Percentiles rank a stretch among this genome's conserved stretches.
Conservation (phyloP, 2,797 vertebrate species). For the Graptemys geographica region DNA sequence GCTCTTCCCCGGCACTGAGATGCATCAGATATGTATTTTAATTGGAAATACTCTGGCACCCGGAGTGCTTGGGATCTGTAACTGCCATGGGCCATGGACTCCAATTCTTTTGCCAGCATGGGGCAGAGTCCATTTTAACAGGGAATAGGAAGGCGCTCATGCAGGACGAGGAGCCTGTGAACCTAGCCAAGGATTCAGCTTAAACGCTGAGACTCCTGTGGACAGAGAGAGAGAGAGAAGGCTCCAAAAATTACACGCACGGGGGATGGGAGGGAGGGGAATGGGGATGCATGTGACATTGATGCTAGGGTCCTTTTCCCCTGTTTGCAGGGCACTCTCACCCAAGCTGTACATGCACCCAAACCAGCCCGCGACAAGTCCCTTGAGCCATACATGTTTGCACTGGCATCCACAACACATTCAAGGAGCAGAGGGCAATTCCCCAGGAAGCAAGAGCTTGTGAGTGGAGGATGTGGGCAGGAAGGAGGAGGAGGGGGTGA, state of each 20-base stretch:
- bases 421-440: neutral
- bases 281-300: neutral
- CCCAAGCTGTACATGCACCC: neutral
- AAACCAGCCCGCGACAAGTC: neutral
- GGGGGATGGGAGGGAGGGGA: rapidly evolving
- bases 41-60: neutral
- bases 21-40: neutral
- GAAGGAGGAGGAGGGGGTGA: neutral
- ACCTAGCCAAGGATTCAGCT: neutral
- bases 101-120: neutral
- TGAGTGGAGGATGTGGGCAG: too few relatives aligned
- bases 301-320: neutral
- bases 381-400: neutral
- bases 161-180: neutral
- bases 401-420: neutral
- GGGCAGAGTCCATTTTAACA: neutral
- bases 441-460: neutral
- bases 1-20: neutral
- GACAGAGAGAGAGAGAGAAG: neutral
- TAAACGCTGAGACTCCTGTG: rapidly evolving
- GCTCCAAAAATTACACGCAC: rapidly evolving
- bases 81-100: rapidly evolving
- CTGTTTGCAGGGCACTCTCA: neutral
- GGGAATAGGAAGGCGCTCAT: neutral
- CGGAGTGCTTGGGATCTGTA: rapidly evolving